Base-by-base conservation (phyloP, 2,888 invertebrate genomes). In the Ommatoiulus sabulosus region DNA sequence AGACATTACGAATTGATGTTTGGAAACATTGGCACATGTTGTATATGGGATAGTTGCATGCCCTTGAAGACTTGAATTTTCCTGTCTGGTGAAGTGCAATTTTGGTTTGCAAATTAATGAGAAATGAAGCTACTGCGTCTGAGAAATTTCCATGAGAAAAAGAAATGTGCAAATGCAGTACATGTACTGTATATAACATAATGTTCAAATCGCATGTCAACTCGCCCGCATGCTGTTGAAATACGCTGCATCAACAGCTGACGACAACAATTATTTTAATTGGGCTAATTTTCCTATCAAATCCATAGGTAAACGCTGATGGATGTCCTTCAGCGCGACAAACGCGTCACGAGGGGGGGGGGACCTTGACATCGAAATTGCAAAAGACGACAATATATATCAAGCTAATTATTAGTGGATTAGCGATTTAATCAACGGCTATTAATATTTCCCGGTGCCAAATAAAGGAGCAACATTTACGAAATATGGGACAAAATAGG, bases 321-420 rank as follows among this genome's bases (percentile, higher is more conserved):
- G 57, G 57, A 5, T 57, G 57, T 57, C 57, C 57, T 57, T 57
- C 57, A 7, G 57, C n/a, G 57, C 57, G n/a, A n/a, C 57, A n/a
- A 57, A n/a, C 57, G n/a, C n/a, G n/a, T 17, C n/a, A 57, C 7
- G 3, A 35, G 35, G 35, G 35, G 35, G 35, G 57, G n/a, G 57
- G 57, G n/a, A n/a, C 57, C 57, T 57, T 57, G 57, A n/a, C 57
- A 57, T 57, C 57, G 57, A 57, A 57, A 57, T 57, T 57, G n/a
- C n/a, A 5, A 57, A 1, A 46, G 57, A n/a, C 57, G 57, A 57
- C 57, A 57, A n/a, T 57, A 35, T 35, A 35, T 35, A 35, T 35
- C n/a, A 57, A 57, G 57, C n/a, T n/a, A 57, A 57, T 57, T 57
- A 57, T 57, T n/a, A n/a, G 57, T 57, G 57, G 57, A 17, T 57